phyloP scores from a whole-genome alignment of 2,888 invertebrate genomes.

The Brachyptera putata region DNA sequence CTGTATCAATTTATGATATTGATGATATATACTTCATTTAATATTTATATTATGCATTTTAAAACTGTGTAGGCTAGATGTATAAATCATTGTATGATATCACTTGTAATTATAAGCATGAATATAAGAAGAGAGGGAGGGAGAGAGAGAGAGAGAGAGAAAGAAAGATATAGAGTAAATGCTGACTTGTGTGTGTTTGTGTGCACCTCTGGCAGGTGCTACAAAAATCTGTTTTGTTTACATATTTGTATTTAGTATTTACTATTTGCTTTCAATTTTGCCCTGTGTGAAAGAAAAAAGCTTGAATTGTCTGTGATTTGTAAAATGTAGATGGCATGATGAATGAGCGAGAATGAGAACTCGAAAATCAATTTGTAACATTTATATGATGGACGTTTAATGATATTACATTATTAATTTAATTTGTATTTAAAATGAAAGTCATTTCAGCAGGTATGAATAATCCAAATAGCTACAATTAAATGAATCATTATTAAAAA shows the following conservation, averaged over 20 bases:
- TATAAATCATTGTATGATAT: too few species aligned
- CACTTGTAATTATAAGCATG: too few species aligned
- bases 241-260: background rate
- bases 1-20: too few species aligned
- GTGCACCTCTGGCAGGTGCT: conserved; percentile 9
- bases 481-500: too few species aligned
- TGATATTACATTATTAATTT: conserved; percentile 24
- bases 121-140: too few species aligned
- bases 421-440: conserved; percentile 8
- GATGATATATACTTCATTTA: too few species aligned
- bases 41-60: too few species aligned
- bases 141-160: too few species aligned
- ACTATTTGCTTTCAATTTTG: background rate
- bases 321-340: conserved; percentile 28
- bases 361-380: conserved; percentile 34
- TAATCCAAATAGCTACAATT: background rate
- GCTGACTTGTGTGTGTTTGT: too few species aligned
- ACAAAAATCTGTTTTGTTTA: background rate
- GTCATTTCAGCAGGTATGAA: conserved; percentile 9
- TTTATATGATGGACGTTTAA: conserved; percentile 35
- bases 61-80: too few species aligned
- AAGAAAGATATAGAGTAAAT: too few species aligned
- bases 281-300: background rate
- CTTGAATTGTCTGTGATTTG: conserved; percentile 31
- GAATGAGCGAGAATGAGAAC: conserved; percentile 23